Evolutionary conservation across 2,888 invertebrate genomes (phyloP), one percentile per base, ranked within the genome.

Genomic region (Eupelmus urozonus): DNA sequence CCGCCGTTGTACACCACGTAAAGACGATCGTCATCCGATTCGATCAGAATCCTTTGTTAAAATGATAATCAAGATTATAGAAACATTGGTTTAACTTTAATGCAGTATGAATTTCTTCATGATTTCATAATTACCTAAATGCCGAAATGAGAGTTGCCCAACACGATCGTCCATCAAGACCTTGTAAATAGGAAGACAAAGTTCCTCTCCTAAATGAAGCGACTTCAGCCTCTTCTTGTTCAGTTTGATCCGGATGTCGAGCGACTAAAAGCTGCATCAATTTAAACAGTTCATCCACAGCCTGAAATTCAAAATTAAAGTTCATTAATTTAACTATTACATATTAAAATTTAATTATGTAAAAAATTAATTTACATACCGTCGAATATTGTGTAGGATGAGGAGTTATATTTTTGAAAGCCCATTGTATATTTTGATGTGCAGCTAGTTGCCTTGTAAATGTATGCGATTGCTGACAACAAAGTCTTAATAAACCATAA

Each of bases 341-440:
- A n/a, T n/a, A 53, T 20, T 53, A 53, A 20, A 53, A 7, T 27
- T 69, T 49, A 42, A 49, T 45, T n/a, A 16, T n/a, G n/a, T 5
- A 16, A 29, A 29, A 45, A 16, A 9, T 13, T 42, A 23, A 53
- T 53, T 53, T 55, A 87, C 88, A 90, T 88, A 93, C 94, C 81
- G 94, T 94, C 20, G 96, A 95, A 91, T 98, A 98, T 84, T 98
- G 95, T 25, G 96, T 96, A 5, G 97, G 96, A 90, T 97, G 97
- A n/a, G 97, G 97, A 42, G 97, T 96, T 82, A 98, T 97, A 90
- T 98, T 98, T 87, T 97, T 95, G 90, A 98, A 98, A 29, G 98
- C 98, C 98, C 98, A 98, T 88, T 97, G 96, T 57, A 98, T 93
- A 91, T 98, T 98, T 90, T 98, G 97, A 91, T 98, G 98, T 83